Percentiles rank a stretch among this genome's conserved stretches.
Conservation (phyloP, 2,888 invertebrate genomes). For the Lasioglossum villosulum region DNA sequence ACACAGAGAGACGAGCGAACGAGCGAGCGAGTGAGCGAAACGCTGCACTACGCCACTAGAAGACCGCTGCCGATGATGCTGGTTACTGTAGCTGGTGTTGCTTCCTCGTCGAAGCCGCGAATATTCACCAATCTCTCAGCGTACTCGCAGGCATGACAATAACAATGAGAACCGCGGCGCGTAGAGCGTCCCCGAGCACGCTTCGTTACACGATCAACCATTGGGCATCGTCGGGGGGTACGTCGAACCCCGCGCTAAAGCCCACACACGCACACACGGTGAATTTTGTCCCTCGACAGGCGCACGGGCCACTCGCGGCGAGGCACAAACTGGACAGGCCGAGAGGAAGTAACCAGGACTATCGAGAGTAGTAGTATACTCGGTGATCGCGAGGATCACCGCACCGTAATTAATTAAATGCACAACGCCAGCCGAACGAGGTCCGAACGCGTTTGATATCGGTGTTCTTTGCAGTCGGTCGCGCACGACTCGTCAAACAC, state of each 20-base stretch:
- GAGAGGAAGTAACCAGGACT: constrained; percentile 45
- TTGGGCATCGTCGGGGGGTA: constrained; percentile 90
- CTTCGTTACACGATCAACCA: constrained; percentile 89
- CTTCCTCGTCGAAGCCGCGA: constrained; percentile 57
- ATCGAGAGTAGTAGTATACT: constrained; percentile 30
- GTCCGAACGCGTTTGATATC: constrained; percentile 36
- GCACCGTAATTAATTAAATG: constrained; percentile 32
- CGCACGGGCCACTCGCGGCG: constrained; percentile 61
- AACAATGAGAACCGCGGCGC: constrained; percentile 80
- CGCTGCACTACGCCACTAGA: constrained; percentile 67
- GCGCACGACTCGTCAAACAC: constrained; percentile 72
- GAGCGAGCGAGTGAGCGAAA: constrained; percentile 34
- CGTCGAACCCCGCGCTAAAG: constrained; percentile 71
- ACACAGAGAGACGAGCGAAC: not conserved
- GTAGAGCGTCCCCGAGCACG: constrained; percentile 89
- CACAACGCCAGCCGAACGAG: constrained; percentile 43
- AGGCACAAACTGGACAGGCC: constrained; percentile 48
- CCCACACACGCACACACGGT: constrained; percentile 62
- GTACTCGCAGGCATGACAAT: constrained; percentile 71
- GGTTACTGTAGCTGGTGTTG: constrained; percentile 40
- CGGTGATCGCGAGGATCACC: constrained; percentile 43
- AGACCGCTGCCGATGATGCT: constrained; percentile 53
- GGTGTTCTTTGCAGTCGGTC: constrained; percentile 48
- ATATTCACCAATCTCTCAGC: constrained; percentile 70
- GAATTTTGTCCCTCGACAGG: constrained; percentile 54